These are phyloP conservation scores for Trinorchestia longiramus DNA, from an alignment of 1,140 invertebrate species.

Conservation along the genomic window DNA sequence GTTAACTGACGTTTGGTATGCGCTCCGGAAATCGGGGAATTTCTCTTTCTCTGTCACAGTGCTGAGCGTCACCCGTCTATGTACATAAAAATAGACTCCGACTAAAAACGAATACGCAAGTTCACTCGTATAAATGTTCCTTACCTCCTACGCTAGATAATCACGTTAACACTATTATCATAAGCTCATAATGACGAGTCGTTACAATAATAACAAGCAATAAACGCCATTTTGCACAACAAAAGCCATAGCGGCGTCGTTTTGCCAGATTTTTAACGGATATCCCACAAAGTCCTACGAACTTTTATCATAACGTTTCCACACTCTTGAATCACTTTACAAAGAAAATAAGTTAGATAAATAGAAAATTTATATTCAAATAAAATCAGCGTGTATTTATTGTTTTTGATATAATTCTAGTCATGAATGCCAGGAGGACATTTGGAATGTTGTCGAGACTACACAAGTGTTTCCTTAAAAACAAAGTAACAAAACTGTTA, in stretches of 20 bases:
- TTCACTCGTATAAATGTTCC: background rate
- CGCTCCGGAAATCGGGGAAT: background rate
- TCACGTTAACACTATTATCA: background rate
- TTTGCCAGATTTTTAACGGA: background rate
- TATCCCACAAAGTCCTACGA: background rate
- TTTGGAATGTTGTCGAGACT: too few relatives aligned
- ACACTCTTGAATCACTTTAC: too few relatives aligned
- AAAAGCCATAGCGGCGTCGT: slow-evolving; percentile 44
- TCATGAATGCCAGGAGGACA: too few relatives aligned
- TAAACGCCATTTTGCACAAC: slow-evolving; percentile 55
- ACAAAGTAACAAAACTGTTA: background rate
- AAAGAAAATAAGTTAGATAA: too few relatives aligned
- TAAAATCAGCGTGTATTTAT: background rate
- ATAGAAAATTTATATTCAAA: too few relatives aligned
- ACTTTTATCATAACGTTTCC: too few relatives aligned
- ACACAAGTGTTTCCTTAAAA: too few relatives aligned
- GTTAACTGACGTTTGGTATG: background rate
- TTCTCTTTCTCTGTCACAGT: background rate
- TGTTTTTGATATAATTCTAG: background rate
- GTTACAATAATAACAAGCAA: slow-evolving; percentile 53
- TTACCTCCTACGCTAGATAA: background rate
- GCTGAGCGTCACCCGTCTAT: background rate
- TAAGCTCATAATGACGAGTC: slow-evolving; percentile 39
- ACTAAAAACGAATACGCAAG: background rate
- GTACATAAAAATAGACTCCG: background rate